Base-by-base conservation (phyloP, 64 coral and sea anemone genomes). In the Porites lutea region DNA sequence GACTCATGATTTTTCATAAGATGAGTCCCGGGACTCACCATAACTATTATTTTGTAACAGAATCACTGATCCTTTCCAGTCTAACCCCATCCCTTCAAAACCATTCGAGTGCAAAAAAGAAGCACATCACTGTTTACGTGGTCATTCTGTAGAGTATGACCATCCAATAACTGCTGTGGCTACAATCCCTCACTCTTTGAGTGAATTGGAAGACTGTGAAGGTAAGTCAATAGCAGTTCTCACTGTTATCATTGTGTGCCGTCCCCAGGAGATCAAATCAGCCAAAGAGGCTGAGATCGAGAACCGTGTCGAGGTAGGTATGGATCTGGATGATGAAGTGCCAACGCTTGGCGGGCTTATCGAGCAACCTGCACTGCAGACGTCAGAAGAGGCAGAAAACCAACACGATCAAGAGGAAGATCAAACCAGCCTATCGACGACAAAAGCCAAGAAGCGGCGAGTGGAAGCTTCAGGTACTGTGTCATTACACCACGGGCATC, bases 271-370 rank as follows among this genome's bases (percentile, higher is more conserved):
- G 89, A 96, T 96, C 60, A 94, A 90, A 90, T 86, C 86, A 86
- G 93, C 79, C 58, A 82, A 93, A 82, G 95, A 96, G 90, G 68
- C 84, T 58, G 92, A 96, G 77, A 80, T 94, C 45, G 76, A 93
- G 23, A 96, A 91, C 87, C 92, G 92, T 59, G 92, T 79, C 14
- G 91, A 93, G 92, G 95, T 96, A 96, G 95, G 95, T 96, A 96
- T 96, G 95, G 95, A 96, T 52, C 72, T 96, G 59, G 95, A 96
- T 86, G 95, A 94, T 20, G 95, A 96, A 53, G 84, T 82, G 15
- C n/a, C 81, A 84, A 84, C 47, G 45, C 62, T 84, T 8, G 81
- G 81, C 48, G 81, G 81, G 81, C 62, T 84, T 20, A 84, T 84
- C 52, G 81, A 84, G 63, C 81, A 84, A 65, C 81, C 81, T 50